phyloP scores from a whole-genome alignment of 2,888 invertebrate genomes.

The Polyploca ridens region DNA sequence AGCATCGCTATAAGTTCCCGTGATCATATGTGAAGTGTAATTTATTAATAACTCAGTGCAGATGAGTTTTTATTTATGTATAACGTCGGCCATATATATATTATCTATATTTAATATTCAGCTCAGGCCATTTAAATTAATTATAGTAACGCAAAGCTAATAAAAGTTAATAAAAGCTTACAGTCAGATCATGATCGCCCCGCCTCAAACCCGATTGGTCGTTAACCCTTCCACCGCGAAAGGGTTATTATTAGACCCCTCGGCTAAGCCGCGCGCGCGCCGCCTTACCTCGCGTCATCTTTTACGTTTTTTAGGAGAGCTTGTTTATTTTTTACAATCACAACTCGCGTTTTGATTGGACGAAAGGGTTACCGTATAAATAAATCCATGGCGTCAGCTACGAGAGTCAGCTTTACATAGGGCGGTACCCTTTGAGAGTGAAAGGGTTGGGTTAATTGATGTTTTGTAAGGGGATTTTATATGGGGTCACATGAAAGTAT shows the following conservation, averaged over 20 bases:
- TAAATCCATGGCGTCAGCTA: slow-evolving; percentile 60
- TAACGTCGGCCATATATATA: not conserved
- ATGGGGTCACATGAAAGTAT: slow-evolving; percentile 57
- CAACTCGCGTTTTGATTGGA: slow-evolving; percentile 64
- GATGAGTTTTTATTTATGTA: not conserved
- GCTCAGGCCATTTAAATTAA: not conserved
- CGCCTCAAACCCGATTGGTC: slow-evolving; percentile 76
- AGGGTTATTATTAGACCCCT: slow-evolving; percentile 81
- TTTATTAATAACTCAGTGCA: not conserved
- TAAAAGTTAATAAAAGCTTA: not conserved
- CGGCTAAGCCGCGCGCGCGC: slow-evolving; percentile 62
- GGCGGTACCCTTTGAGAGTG: slow-evolving; percentile 58
- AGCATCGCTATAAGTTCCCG: not conserved
- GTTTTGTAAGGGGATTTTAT: slow-evolving; percentile 51
- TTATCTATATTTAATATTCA: not conserved
- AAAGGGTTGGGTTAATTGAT: slow-evolving; percentile 71
- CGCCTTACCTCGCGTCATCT: slow-evolving; percentile 63
- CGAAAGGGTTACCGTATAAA: slow-evolving; percentile 78
- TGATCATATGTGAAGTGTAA: not conserved
- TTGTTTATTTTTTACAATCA: slow-evolving; percentile 67
- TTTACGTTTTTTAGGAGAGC: slow-evolving; percentile 73
- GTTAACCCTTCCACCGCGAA: slow-evolving; percentile 73
- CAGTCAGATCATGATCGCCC: slow-evolving; percentile 34
- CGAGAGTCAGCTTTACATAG: slow-evolving; percentile 48
- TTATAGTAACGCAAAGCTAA: not conserved